Base-by-base conservation (phyloP, 1,140 invertebrate genomes). In the Dendroctonus valens region DNA sequence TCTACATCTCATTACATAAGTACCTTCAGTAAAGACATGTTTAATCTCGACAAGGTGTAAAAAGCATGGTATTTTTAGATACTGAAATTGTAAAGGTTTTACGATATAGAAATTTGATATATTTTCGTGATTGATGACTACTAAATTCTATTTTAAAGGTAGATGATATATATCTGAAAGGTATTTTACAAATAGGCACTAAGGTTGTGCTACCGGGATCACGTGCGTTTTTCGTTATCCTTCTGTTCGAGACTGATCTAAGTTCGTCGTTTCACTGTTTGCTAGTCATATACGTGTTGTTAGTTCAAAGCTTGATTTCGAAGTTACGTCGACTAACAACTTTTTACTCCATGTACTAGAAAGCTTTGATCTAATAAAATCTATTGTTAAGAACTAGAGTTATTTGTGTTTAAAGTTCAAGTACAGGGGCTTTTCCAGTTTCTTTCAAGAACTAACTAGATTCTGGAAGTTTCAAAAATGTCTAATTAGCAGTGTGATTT, bases 121-220 rank as follows among this genome's bases (percentile, higher is more conserved):
- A 73, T 73, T 71, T 73, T 71, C 67, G 59, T 69, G 71, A 70
- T 66, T 60, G 39, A 69, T 26, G 26, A 26, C 26, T 26, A 26
- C 26, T 26, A 26, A 26, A 26, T 26, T 26, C 26, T 26, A 26
- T 26, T 26, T 26, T 26, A 26, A 26, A 46, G 8, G 12, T 46
- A 46, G 12, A 46, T 46, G 8, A 46, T 1, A 46, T 46, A 46
- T 46, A 46, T 4, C 42, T 46, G 42, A 46, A 11, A 11, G 1
- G 8, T 65, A 39, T 67, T 67, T 67, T 62, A 60, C 59, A 70
- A 65, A 65, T 41, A 51, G 44, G 49, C 7, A 11, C 7, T 11
- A 59, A 8, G 12, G 42, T 26, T 9, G 46, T 44, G 37, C 9
- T 41, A 6, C 6, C 12, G 12, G 44, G 5, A 59, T 26, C 3